Conservation (phyloP, 2,113 vertebrate genomes). For the Pygoscelis adeliae region DNA sequence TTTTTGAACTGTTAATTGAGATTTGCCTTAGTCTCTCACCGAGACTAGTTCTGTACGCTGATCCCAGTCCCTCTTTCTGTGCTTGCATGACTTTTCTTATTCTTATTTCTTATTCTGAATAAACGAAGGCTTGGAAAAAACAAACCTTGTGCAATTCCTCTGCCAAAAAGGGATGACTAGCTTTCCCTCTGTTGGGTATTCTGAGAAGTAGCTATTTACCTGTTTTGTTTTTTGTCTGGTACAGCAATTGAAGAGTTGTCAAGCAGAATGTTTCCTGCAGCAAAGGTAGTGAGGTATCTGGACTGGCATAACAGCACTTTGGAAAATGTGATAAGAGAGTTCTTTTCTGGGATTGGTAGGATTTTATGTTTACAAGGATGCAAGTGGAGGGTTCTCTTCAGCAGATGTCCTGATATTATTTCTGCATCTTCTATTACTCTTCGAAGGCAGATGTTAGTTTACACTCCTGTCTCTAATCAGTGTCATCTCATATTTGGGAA, state of each 20-base stretch:
- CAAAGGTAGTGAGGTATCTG: background rate
- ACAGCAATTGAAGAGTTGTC: background rate
- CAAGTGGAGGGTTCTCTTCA: background rate
- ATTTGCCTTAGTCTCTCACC: background rate
- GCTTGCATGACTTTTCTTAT: background rate
- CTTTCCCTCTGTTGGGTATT: background rate
- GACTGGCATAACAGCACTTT: background rate
- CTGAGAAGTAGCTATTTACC: background rate
- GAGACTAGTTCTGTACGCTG: background rate
- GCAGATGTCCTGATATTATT: background rate
- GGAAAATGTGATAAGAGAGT: background rate
- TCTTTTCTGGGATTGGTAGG: background rate
- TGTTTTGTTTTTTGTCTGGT: background rate
- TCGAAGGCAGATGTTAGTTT: background rate
- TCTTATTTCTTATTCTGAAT: background rate
- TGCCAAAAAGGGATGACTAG: background rate
- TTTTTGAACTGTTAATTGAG: background rate
- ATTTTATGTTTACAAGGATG: background rate
- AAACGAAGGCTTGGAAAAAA: background rate
- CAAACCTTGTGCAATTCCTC: background rate
- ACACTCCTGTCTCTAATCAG: background rate
- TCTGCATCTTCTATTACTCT: background rate
- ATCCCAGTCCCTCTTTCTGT: background rate
- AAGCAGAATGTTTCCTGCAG: background rate
- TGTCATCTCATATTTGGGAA: background rate